Percentiles rank a stretch among this genome's conserved stretches.
Conservation (phyloP, 2,797 vertebrate species). For the Catostomus latipinnis region DNA sequence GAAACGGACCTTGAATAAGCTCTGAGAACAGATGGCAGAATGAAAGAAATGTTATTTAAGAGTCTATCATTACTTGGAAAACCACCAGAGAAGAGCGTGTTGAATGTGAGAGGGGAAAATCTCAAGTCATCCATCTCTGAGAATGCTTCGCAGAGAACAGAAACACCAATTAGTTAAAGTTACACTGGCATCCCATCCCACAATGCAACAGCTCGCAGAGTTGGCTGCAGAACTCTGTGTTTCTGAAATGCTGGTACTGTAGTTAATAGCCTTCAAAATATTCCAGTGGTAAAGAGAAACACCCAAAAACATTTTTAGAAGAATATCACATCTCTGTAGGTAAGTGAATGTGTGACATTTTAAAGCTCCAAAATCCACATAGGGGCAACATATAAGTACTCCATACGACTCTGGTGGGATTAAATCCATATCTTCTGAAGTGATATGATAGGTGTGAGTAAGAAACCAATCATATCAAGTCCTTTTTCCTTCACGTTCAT, state of each 20-base stretch:
- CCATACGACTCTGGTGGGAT: no score
- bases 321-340: neutral
- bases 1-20: slow-evolving; percentile 6
- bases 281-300: neutral
- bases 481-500: no score
- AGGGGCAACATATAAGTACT: no score
- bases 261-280: slow-evolving; percentile 32
- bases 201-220: neutral
- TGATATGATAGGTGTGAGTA: no score
- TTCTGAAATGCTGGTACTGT: neutral
- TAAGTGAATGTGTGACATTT: no score
- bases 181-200: neutral
- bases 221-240: neutral
- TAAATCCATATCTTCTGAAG: no score
- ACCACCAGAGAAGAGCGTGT: slow-evolving; percentile 22
- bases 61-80: slow-evolving; percentile 38
- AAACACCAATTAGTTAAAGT: slow-evolving; percentile 24
- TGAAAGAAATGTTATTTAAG: slow-evolving; percentile 28
- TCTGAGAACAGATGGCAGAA: slow-evolving; percentile 39
- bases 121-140: slow-evolving; percentile 32
- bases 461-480: no score
- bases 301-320: neutral
- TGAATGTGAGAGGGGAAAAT: slow-evolving; percentile 38
- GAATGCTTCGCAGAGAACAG: slow-evolving; percentile 14
- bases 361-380: no score